Evolutionary conservation across 2,797 vertebrate genomes (phyloP).

Genomic region (Strix occidentalis): DNA sequence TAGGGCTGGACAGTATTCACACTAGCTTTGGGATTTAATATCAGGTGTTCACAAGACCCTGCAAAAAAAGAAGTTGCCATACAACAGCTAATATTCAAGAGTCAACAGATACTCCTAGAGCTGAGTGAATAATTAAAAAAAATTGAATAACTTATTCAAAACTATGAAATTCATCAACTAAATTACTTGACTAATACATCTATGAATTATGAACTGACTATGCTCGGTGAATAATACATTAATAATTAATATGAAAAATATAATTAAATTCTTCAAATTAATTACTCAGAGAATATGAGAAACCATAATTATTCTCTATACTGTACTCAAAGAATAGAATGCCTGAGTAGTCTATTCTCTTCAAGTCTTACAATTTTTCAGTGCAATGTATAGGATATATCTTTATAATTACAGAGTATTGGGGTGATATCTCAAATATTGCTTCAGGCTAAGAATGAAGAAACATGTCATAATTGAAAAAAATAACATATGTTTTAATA

Average conservation of each 20-base stretch:
- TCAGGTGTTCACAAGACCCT: background rate
- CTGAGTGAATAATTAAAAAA: constrained; percentile 62
- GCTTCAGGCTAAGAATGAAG: background rate
- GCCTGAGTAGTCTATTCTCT: background rate
- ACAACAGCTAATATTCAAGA: background rate
- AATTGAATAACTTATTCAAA: constrained; percentile 67
- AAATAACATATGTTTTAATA: constrained; percentile 36
- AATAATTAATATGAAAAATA: constrained; percentile 74
- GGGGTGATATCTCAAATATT: background rate
- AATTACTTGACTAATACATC: constrained; percentile 71
- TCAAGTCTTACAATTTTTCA: background rate
- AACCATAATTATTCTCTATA: constrained; percentile 61
- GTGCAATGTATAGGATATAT: background rate
- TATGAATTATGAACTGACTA: constrained; percentile 67
- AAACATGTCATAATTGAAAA: constrained; percentile 18
- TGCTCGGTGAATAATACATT: constrained; percentile 68
- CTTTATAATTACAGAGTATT: background rate
- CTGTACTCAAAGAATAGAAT: constrained; percentile 56
- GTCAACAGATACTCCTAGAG: constrained; percentile 4
- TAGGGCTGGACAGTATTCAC: background rate
- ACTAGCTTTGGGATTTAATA: background rate
- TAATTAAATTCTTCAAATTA: constrained; percentile 74
- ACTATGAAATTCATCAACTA: constrained; percentile 70
- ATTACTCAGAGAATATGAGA: constrained; percentile 67
- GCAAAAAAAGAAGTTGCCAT: background rate